A percentile compares a stretch with the other conserved stretches of the same genome.
Evolutionary conservation across 1,140 invertebrate genomes (phyloP).

Genomic region (Bombus impatiens): DNA sequence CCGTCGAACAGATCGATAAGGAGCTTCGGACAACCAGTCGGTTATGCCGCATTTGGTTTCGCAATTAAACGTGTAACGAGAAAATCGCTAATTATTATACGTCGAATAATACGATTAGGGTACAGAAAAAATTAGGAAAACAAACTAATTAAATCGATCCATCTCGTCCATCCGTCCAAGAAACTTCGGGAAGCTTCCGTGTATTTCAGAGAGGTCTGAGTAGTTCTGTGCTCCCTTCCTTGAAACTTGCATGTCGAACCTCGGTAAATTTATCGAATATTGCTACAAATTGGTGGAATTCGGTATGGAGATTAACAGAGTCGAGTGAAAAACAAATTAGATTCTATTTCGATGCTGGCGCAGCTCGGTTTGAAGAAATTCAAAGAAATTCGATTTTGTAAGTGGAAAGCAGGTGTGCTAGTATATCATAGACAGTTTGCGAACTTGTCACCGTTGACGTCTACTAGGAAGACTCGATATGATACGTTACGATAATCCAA

Average conservation of each 20-base stretch:
- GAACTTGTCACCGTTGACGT: background rate
- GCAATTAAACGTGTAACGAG: constrained; percentile 16
- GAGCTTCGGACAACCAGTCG: background rate
- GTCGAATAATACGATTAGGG: background rate
- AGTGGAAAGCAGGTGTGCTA: background rate
- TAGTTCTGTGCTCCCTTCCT: background rate
- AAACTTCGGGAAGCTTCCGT: background rate
- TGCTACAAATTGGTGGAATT: background rate
- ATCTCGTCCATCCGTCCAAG: background rate
- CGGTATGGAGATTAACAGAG: background rate
- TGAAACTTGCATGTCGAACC: background rate
- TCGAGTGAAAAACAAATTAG: background rate
- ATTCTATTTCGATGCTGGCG: background rate
- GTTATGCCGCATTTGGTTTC: background rate
- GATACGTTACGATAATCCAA: background rate
- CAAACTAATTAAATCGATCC: background rate
- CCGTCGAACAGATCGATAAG: background rate
- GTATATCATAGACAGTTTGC: background rate
- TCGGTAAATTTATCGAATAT: background rate
- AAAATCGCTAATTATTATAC: constrained; percentile 3
- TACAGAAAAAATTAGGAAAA: background rate
- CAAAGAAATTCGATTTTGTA: background rate
- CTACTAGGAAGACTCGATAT: background rate
- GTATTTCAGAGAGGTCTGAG: background rate
- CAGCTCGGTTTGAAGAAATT: background rate